Conservation (phyloP, 2,888 invertebrate genomes). For the Harpalus rufipes region DNA sequence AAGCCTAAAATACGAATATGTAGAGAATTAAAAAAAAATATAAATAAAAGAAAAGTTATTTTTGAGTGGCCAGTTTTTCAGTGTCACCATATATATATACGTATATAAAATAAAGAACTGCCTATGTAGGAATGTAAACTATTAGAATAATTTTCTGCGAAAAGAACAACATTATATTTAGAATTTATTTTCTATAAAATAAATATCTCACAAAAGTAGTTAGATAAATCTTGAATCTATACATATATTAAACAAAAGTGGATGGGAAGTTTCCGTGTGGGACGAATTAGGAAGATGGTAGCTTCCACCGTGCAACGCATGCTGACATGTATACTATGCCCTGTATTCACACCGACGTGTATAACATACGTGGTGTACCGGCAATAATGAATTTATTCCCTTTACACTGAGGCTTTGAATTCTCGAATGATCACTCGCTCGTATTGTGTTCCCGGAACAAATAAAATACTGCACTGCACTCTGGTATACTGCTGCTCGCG, state of each 20-base stretch:
- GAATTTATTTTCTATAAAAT: too few species aligned
- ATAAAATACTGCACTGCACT: slow-evolving; percentile 7
- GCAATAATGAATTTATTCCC: slow-evolving; percentile 64
- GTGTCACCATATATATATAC: too few species aligned
- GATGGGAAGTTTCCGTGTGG: background rate
- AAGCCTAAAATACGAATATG: too few species aligned
- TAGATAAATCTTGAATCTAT: background rate
- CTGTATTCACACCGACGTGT: slow-evolving; percentile 43
- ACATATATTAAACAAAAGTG: too few species aligned
- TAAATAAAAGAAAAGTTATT: too few species aligned
- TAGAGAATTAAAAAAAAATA: too few species aligned
- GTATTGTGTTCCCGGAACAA: slow-evolving; percentile 21
- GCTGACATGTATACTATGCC: slow-evolving; percentile 53
- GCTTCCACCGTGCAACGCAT: background rate
- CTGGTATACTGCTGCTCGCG: background rate
- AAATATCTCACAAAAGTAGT: too few species aligned
- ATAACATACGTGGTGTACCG: slow-evolving; percentile 53
- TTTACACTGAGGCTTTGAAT: slow-evolving; percentile 58
- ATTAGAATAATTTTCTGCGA: too few species aligned
- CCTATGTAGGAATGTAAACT: too few species aligned
- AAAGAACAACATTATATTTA: too few species aligned
- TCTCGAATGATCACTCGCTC: slow-evolving; percentile 55
- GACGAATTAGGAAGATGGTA: background rate
- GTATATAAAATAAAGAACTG: too few species aligned
- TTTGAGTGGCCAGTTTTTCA: too few species aligned